Conservation (phyloP, 2,797 vertebrate genomes). For the Spheniscus humboldti region DNA sequence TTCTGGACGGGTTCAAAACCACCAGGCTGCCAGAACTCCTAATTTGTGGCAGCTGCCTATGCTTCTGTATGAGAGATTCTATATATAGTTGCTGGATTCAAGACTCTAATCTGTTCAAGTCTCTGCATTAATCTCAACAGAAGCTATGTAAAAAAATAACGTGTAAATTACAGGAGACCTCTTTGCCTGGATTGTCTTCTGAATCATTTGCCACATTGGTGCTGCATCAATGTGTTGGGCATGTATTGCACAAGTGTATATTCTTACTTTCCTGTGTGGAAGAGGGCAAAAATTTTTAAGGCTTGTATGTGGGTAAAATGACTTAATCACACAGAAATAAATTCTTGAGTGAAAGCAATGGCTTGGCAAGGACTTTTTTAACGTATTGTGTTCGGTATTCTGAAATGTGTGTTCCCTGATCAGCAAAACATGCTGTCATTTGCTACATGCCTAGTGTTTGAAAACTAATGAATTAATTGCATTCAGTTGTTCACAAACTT, state of each 20-base stretch:
- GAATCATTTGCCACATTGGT: accelerated
- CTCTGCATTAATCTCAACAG: not conserved
- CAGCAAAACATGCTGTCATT: not conserved
- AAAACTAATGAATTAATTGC: not conserved
- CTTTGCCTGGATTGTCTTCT: not conserved
- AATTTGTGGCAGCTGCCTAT: not conserved
- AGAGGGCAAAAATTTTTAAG: not conserved
- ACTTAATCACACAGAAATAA: not conserved
- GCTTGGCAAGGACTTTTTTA: not conserved
- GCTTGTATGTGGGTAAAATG: not conserved
- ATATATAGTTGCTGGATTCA: not conserved
- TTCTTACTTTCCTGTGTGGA: not conserved
- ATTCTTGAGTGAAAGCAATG: not conserved
- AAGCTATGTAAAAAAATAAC: not conserved
- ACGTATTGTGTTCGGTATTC: not conserved
- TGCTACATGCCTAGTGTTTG: not conserved
- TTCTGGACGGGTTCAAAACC: not conserved
- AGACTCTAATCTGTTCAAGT: not conserved
- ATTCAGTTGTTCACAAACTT: not conserved
- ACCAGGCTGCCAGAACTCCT: not conserved
- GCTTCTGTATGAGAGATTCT: not conserved
- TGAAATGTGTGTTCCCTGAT: not conserved
- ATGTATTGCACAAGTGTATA: not conserved
- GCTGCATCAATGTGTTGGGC: not conserved
- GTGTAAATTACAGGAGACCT: not conserved